Evolutionary conservation across 2,888 invertebrate species (phyloP).

Genomic region (Eulithis prunata): DNA sequence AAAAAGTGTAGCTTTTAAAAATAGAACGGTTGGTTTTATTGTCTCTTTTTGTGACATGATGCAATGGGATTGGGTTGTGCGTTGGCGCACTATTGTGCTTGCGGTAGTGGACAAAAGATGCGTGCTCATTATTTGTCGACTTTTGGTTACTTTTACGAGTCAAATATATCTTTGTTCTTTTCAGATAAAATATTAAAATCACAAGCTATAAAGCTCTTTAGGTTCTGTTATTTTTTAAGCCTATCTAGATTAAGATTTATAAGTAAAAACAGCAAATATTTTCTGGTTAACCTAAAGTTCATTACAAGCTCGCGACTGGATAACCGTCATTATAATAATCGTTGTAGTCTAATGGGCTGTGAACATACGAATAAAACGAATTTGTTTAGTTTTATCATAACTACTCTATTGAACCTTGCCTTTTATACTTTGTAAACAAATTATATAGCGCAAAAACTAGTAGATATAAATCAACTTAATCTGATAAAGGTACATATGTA

Average conservation of each 20-base stretch:
- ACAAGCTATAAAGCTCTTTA: not conserved
- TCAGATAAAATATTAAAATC: not conserved
- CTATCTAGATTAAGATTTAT: no score
- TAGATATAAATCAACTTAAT: no score
- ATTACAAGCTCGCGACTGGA: slow-evolving; percentile 14
- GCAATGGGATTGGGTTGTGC: slow-evolving; percentile 44
- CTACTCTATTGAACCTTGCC: slow-evolving; percentile 28
- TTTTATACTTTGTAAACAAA: slow-evolving; percentile 3
- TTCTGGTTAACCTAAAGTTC: slow-evolving; percentile 10
- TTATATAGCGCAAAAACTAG: not conserved
- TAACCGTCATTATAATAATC: slow-evolving; percentile 35
- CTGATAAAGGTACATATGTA: no score
- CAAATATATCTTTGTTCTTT: not conserved
- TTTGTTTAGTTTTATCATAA: slow-evolving; percentile 15
- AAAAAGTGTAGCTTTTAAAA: slow-evolving; percentile 56
- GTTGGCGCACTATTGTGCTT: slow-evolving; percentile 47
- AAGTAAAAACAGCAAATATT: not conserved
- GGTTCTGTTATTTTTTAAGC: not conserved
- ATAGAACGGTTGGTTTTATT: slow-evolving; percentile 50
- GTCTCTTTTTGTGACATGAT: slow-evolving; percentile 45
- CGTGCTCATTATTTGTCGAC: slow-evolving; percentile 27
- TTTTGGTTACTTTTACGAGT: slow-evolving; percentile 3
- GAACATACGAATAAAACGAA: slow-evolving; percentile 21
- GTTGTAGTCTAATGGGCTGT: slow-evolving; percentile 29
- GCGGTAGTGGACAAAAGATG: slow-evolving; percentile 42